Conservation (phyloP, 2,797 vertebrate genomes). For the Tapirus indicus region DNA sequence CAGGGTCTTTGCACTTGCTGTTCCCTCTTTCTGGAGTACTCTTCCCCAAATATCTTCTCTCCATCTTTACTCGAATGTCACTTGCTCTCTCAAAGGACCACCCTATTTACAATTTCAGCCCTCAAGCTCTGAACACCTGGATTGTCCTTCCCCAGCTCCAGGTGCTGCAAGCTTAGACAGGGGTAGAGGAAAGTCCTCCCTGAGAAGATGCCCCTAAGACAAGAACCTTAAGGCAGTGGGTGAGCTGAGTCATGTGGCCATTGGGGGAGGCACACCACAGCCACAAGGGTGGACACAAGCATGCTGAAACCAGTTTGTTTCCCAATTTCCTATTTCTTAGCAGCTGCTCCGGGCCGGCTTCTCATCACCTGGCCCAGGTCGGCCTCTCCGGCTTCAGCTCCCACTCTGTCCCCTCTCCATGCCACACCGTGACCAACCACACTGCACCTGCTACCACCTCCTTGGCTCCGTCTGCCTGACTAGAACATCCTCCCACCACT, state of each 20-base stretch:
- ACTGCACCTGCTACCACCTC: too few species aligned
- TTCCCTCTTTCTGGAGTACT: neutral
- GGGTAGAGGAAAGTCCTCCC: neutral
- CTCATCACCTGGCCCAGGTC: rapidly evolving
- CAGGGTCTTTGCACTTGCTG: neutral
- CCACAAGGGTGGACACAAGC: rapidly evolving
- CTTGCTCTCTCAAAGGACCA: neutral
- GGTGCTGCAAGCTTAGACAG: neutral
- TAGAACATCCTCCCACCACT: neutral
- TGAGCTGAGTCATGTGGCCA: rapidly evolving
- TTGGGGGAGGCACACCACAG: neutral
- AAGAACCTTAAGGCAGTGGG: neutral
- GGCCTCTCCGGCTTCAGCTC: neutral
- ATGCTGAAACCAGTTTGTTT: neutral
- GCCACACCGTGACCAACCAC: neutral
- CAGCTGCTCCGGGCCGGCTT: neutral
- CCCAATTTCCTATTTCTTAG: neutral
- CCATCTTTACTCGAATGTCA: neutral
- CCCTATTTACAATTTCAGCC: neutral
- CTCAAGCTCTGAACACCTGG: neutral
- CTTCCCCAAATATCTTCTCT: neutral
- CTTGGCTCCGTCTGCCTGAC: neutral
- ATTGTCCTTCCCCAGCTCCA: neutral
- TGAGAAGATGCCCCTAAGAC: neutral
- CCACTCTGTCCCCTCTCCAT: neutral